A percentile compares a stretch with the other conserved stretches of the same genome.
Evolutionary conservation across 2,113 vertebrate species (phyloP).

Genomic region (Chaetorhynchus papuensis): DNA sequence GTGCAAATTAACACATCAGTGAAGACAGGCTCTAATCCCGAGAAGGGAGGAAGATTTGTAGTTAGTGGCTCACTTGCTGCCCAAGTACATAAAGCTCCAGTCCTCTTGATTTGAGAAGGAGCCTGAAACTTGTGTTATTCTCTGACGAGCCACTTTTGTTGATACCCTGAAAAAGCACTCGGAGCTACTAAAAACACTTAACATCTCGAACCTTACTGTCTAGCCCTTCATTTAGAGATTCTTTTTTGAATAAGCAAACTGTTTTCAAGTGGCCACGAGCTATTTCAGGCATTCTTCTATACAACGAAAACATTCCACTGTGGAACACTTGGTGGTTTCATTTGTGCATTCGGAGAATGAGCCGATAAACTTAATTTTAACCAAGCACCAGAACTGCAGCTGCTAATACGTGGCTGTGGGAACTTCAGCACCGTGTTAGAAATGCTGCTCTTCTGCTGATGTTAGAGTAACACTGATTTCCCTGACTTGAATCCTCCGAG

Average conservation of each 20-base stretch:
- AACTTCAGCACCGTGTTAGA: not conserved
- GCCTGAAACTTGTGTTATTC: not conserved
- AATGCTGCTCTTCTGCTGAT: not conserved
- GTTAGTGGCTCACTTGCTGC: not conserved
- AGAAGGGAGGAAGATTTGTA: not conserved
- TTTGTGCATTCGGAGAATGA: not conserved
- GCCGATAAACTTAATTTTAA: not conserved
- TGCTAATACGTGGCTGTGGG: not conserved
- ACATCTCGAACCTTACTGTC: not conserved
- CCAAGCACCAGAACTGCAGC: not conserved
- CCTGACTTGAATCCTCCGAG: not conserved
- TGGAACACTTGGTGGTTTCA: not conserved
- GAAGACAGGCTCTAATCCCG: not conserved
- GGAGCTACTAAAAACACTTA: not conserved
- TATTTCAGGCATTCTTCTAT: not conserved
- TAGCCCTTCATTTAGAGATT: not conserved
- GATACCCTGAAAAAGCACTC: not conserved
- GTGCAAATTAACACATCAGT: not conserved
- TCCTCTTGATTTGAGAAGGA: not conserved
- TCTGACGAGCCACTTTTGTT: not conserved
- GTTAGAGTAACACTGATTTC: not conserved
- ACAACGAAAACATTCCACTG: not conserved
- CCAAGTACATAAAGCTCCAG: not conserved
- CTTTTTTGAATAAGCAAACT: not conserved
- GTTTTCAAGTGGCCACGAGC: not conserved